Base-by-base conservation (phyloP, 2,113 vertebrate species). In the Nyctibius bracteatus region DNA sequence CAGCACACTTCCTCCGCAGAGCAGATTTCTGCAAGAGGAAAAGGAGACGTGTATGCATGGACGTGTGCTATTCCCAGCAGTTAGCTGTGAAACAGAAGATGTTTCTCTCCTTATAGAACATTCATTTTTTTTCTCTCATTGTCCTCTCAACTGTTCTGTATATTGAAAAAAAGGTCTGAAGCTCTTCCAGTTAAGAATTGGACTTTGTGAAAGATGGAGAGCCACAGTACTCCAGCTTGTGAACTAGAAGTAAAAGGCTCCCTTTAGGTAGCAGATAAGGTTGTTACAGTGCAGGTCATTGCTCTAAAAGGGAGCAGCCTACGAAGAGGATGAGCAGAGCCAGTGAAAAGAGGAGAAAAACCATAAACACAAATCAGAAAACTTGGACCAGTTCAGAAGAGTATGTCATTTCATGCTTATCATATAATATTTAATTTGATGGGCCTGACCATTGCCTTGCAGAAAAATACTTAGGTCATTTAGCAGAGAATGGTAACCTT, bases 1-100 rank as follows among this genome's bases (percentile, higher is more conserved):
- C 99, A 2, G 99, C 99, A 92, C 99, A 99, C 88, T 99, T 99
- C 97, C 98, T 99, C 96, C 99, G 98, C 97, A 99, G 98, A 72
- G 99, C 99, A 2, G 99, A 99, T 98, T 99, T 99, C 99, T 99
- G 95, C 85, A 98, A 97, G 46, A 67, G 65, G 20, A 98, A 97
- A 98, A 96, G 96, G 96, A 96, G 96, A 93, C 0, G 9, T 1
- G 30, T 23, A 39, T 55, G n/a, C 8, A 8, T 12, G 65, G 25
- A 96, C 70, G 39, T 62, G 44, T 6, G 4, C 55, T 73, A 9
- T 35, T 62, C 55, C 49, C 81, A 15, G 23, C 1, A 41, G 88
- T 24, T 96, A 63, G 80, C 12, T 87, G 88, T 66, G 44, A 96
- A 89, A 54, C 24, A 46, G 21, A 59, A 92, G n/a, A 4, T 17